Evolutionary conservation across 2,797 vertebrate species (phyloP), one percentile per base, ranked within the genome.

Genomic region (Carapus acus): DNA sequence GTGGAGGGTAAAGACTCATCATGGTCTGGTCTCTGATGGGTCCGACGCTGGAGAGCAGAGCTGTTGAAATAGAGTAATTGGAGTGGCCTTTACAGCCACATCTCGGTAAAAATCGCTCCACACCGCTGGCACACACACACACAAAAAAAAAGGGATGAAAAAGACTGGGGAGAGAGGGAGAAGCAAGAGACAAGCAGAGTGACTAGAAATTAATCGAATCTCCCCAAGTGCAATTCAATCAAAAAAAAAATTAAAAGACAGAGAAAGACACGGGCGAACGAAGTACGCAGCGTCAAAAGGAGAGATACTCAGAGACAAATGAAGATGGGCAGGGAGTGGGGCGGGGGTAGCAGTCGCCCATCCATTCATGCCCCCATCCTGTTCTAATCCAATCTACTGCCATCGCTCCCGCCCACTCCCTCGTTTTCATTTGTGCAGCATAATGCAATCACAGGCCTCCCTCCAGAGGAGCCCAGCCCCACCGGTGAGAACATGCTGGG

Each of bases 341-440:
- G n/a, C 71, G 41, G 55, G 46, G 47, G 50, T 15, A 19, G 55
- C 16, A 41, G 60, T 51, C 44, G 56, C 55, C 50, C 37, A 21
- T 74, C 36, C 41, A 41, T 63, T 72, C 66, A 78, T 73, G 62
- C 49, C 45, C 39, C 40, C 52, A 52, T 34, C 43, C 27, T 27
- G 21, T 44, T 62, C 65, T 69, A 76, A 80, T 77, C 63, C 34
- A 67, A 76, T 77, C 48, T 50, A 24, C 53, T 69, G 41, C 44
- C 20, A 58, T 57, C 49, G 50, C 56, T 59, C 23, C 54, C 73
- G 62, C 60, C 69, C 53, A 49, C 58, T 75, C 46, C 14, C n/a
- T n/a, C n/a, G n/a, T n/a, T 74, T 81, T 80, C 44, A 81, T 80
- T 80, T 80, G 62, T 65, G 60, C 60, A 65, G 61, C 52, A 52